Evolutionary conservation across 2,888 invertebrate species (phyloP), one percentile per base, ranked within the genome.

Genomic region (Orthonevra nobilis): DNA sequence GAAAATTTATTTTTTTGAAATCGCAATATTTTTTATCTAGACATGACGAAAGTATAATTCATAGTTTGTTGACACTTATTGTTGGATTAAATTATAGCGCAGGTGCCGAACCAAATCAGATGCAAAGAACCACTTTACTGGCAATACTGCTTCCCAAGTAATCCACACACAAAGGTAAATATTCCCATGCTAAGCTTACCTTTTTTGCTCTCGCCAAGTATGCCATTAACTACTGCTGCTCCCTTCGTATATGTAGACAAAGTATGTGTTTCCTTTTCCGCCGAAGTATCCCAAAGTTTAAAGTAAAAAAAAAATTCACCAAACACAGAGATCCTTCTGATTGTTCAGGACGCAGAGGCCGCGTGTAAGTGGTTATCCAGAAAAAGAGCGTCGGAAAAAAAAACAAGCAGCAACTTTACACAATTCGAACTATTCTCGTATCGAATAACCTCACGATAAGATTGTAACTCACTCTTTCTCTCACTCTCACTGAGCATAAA

Each of bases 131-230:
- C 23, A 5, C 23, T 23, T 23, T 23, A 12, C 44, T 70, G 63
- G 72, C 63, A 72, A 72, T 15, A 3, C 63, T 40, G 19, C 20
- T 12, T 9, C 20, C 17, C 38, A 26, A 28, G 58, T 68, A 58
- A 68, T 7, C 44, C 9, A 46, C 14, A 48, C 36, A 46, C 32
- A 44, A 30, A 56, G 34, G 32, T 63, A 38, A 56, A 54, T 54
- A 58, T 23, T 42, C 30, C 61, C 40, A 70, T 44, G 48, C n/a
- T n/a, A n/a, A n/a, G n/a, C 75, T 70, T 70, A 75, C 75, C 75
- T 28, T 12, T n/a, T 15, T 63, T 12, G 40, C 38, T 63, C 75
- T 63, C 56, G 28, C 56, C 56, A 75, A 48, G 48, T n/a, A 54
- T 56, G n/a, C n/a, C n/a, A 32, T 48, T 34, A 42, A 58, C 56